phyloP scores from a whole-genome alignment of 2,888 invertebrate species.

The Pyrochroa serraticornis region DNA sequence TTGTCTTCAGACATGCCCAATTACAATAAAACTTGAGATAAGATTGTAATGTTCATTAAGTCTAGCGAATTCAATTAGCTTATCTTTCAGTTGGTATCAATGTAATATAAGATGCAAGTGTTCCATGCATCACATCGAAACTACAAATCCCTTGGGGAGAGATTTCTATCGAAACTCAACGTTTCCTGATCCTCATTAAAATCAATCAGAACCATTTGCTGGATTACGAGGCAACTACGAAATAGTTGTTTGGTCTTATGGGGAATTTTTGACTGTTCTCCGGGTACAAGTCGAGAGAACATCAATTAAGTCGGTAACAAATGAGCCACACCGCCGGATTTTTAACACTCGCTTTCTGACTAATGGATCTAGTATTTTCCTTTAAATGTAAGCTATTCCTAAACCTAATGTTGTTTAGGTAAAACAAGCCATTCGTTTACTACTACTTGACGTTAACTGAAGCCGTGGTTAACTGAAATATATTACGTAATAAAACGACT shows the following conservation, averaged over 20 bases:
- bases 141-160: too few species aligned
- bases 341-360: slow-evolving; percentile 22
- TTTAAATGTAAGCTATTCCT: slow-evolving; percentile 27
- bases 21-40: slow-evolving; percentile 36
- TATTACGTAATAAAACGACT: slow-evolving; percentile 20
- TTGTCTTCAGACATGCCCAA: slow-evolving; percentile 32
- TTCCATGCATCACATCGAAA: too few species aligned
- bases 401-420: slow-evolving; percentile 30
- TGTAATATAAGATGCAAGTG: slow-evolving; percentile 6
- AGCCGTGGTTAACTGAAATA: slow-evolving; percentile 22
- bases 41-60: slow-evolving; percentile 31
- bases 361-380: slow-evolving; percentile 26
- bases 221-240: too few species aligned
- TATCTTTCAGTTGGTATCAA: slow-evolving; percentile 29
- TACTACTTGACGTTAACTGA: slow-evolving; percentile 22
- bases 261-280: too few species aligned
- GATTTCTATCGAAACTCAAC: neutral
- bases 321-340: slow-evolving; percentile 21
- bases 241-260: too few species aligned
- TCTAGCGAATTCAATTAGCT: slow-evolving; percentile 40
- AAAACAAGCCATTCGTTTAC: slow-evolving; percentile 29
- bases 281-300: too few species aligned
- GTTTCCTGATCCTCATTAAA: slow-evolving; percentile 2
- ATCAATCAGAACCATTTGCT: neutral
- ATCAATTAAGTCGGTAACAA: slow-evolving; percentile 1